These are phyloP conservation scores for Noctua janthina DNA, from an alignment of 2,888 invertebrate genomes.

Conservation along the genomic window DNA sequence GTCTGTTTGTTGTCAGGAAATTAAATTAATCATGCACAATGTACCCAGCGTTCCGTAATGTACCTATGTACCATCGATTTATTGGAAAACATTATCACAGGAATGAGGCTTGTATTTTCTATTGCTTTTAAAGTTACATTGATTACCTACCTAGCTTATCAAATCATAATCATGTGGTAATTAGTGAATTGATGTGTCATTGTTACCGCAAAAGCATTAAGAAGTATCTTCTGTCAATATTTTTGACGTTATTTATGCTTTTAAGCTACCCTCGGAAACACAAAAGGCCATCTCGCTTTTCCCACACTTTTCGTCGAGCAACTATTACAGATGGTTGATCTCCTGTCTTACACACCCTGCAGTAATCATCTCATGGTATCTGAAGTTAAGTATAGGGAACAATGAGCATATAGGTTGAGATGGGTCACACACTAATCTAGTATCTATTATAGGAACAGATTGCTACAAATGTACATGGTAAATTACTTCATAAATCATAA, in stretches of 20 bases:
- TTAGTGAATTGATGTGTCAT: not conserved
- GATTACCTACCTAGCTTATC: not conserved
- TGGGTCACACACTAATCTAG: not conserved
- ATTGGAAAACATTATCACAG: constrained; percentile 19
- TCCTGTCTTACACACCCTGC: not conserved
- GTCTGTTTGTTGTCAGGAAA: constrained; percentile 37
- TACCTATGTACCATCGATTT: constrained; percentile 13
- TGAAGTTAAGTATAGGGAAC: not conserved
- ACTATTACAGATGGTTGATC: not conserved
- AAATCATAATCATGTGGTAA: not conserved
- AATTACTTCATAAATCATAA: no score
- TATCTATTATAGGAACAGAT: not conserved
- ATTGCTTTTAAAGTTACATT: not conserved
- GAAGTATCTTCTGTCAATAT: not conserved
- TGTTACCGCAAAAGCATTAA: not conserved
- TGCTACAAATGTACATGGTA: constrained; percentile 1
- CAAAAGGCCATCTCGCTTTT: not conserved
- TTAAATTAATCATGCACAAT: constrained; percentile 55
- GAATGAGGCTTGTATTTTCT: not conserved
- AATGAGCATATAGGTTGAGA: not conserved
- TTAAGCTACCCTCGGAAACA: not conserved
- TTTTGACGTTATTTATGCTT: not conserved
- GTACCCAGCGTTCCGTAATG: constrained; percentile 25
- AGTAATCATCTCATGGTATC: not conserved
- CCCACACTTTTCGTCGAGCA: not conserved